phyloP scores from a whole-genome alignment of 2,797 vertebrate species.

The Danio choprae region DNA sequence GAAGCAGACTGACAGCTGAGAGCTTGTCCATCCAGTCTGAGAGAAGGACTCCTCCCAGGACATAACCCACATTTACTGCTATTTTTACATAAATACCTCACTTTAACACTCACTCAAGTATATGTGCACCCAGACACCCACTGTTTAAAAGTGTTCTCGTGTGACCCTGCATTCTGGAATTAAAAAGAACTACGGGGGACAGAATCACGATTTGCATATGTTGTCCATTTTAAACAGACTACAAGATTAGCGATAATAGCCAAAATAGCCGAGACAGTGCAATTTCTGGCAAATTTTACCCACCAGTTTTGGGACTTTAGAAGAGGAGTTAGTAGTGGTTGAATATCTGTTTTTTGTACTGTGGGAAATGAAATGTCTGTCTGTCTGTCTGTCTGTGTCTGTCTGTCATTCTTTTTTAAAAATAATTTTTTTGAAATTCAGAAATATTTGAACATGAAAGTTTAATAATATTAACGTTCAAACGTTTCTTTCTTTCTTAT shows the following conservation, averaged over 20 bases:
- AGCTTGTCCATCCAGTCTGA: conserved; percentile 66
- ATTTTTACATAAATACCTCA: conserved; percentile 70
- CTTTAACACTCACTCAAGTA: conserved; percentile 26
- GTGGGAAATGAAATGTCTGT: too few relatives aligned
- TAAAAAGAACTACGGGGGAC: neutral
- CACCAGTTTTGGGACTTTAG: too few relatives aligned
- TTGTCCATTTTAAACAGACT: neutral
- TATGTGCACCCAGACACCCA: conserved; percentile 13
- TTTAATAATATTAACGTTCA: neutral
- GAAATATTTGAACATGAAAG: neutral
- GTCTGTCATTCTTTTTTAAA: neutral
- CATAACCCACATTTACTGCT: conserved; percentile 78
- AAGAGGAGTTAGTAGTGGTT: too few relatives aligned
- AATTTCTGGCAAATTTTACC: too few relatives aligned
- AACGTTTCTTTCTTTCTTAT: too few relatives aligned
- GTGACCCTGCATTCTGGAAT: conserved; percentile 5
- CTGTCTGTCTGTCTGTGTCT: too few relatives aligned
- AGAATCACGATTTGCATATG: neutral
- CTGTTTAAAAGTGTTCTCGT: conserved; percentile 1
- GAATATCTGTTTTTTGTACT: too few relatives aligned
- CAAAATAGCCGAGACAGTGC: neutral
- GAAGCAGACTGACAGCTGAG: conserved; percentile 59
- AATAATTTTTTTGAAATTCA: too few relatives aligned
- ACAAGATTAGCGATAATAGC: neutral
- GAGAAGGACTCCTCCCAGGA: conserved; percentile 73